Percentiles rank a stretch among this genome's conserved stretches.
These are phyloP conservation scores for Empis livida DNA, from an alignment of 2,888 invertebrate genomes.

Conservation along the genomic window DNA sequence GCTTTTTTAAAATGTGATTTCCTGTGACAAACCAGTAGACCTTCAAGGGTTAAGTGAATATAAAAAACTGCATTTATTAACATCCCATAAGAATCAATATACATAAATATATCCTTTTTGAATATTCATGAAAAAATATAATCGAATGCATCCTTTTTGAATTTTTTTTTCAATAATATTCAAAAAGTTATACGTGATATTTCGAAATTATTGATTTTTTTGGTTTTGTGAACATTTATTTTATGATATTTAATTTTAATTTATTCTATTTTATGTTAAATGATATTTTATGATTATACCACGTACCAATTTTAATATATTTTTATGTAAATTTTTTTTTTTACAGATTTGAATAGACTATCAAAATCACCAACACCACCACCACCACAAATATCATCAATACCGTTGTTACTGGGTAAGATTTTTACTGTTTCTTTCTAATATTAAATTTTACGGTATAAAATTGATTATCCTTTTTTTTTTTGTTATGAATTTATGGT, in stretches of 20 bases:
- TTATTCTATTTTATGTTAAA: background rate
- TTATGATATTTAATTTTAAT: constrained; percentile 1
- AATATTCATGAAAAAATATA: constrained; percentile 14
- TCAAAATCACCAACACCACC: constrained; percentile 29
- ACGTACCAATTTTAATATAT: constrained; percentile 12
- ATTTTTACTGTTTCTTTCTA: constrained; percentile 7
- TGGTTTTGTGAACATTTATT: background rate
- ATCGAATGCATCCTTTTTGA: background rate
- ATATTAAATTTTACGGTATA: background rate
- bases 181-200: background rate
- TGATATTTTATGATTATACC: background rate
- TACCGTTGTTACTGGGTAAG: constrained; percentile 32
- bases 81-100: too few relatives aligned
- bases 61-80: too few relatives aligned
- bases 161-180: background rate
- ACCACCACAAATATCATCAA: constrained; percentile 17
- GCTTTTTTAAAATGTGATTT: too few relatives aligned
- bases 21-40: too few relatives aligned
- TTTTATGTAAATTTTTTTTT: constrained; percentile 5
- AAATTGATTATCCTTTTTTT: background rate
- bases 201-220: background rate
- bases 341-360: constrained; percentile 33
- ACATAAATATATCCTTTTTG: constrained; percentile 5
- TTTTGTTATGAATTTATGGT: constrained; percentile 9
- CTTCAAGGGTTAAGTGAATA: too few relatives aligned